phyloP scores from a whole-genome alignment of 2,797 vertebrate genomes.

The Clarias pachynema region DNA sequence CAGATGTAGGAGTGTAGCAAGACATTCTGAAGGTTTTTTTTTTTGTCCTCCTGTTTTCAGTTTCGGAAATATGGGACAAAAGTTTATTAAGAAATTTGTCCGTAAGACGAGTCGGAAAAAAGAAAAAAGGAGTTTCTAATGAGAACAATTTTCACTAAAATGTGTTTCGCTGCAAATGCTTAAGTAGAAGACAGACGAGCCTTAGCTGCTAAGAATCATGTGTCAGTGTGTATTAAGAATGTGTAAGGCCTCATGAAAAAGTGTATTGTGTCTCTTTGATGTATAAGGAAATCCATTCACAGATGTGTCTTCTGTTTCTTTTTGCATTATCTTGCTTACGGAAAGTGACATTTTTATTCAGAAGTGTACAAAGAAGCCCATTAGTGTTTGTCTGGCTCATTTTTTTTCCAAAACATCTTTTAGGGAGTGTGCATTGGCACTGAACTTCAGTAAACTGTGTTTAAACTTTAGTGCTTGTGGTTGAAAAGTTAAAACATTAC shows the following conservation, averaged over 20 bases:
- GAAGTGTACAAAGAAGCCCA: slow-evolving; percentile 35
- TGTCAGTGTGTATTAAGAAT: slow-evolving; percentile 29
- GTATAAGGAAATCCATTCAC: slow-evolving; percentile 12
- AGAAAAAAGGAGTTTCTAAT: not conserved
- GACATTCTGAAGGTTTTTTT: not conserved
- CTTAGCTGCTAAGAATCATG: slow-evolving; percentile 18
- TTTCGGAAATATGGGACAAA: not conserved
- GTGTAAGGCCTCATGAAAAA: slow-evolving; percentile 1
- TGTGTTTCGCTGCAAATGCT: slow-evolving; percentile 3
- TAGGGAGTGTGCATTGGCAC: slow-evolving; percentile 5
- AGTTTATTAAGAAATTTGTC: not conserved
- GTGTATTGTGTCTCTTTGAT: slow-evolving; percentile 21
- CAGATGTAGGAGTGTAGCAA: not conserved
- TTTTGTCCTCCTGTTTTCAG: not conserved
- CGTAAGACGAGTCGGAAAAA: not conserved
- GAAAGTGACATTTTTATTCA: slow-evolving; percentile 31
- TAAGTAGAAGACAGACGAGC: slow-evolving; percentile 13
- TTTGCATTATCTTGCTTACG: slow-evolving; percentile 30
- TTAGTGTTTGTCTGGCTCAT: slow-evolving; percentile 28
- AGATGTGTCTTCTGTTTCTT: slow-evolving; percentile 17
- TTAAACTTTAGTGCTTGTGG: slow-evolving; percentile 3
- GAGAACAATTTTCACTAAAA: not conserved
- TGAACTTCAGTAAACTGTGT: slow-evolving; percentile 18
- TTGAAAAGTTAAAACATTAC: not conserved
- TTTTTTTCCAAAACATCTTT: not conserved